Percentiles rank a stretch among this genome's conserved stretches.
Evolutionary conservation across 2,797 vertebrate species (phyloP).

Genomic region (Diplodus sargus): DNA sequence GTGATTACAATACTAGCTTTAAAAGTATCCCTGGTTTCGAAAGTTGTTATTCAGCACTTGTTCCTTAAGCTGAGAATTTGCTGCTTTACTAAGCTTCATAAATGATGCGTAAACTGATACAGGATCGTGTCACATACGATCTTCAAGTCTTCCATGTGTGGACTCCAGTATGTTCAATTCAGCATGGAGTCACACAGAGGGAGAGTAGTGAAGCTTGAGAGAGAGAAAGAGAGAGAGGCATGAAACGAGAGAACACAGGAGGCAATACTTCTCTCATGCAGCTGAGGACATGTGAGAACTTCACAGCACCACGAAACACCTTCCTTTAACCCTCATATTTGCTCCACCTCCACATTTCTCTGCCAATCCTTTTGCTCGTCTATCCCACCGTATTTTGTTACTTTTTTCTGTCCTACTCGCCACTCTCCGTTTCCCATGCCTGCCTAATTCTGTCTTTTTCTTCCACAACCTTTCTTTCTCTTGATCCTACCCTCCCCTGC

Average conservation of each 20-base stretch:
- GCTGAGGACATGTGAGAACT: conserved; percentile 30
- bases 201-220: background rate
- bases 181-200: conserved; percentile 16
- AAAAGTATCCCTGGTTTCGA: too few species aligned
- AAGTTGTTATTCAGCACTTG: too few species aligned
- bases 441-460: conserved; percentile 16
- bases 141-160: background rate
- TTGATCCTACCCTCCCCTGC: conserved; percentile 43
- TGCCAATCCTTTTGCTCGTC: conserved; percentile 46
- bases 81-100: too few species aligned
- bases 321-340: conserved; percentile 34
- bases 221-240: conserved; percentile 1
- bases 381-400: background rate
- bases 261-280: conserved; percentile 14
- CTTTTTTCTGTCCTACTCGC: conserved; percentile 11
- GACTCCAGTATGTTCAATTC: background rate
- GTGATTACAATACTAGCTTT: too few species aligned
- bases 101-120: background rate
- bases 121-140: background rate
- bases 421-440: conserved; percentile 15
- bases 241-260: conserved; percentile 18
- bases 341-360: conserved; percentile 50
- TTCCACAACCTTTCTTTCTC: conserved; percentile 39
- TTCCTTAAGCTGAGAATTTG: too few species aligned
- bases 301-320: conserved; percentile 44